phyloP scores from a whole-genome alignment of 2,797 vertebrate genomes.

The Pempheris klunzingeri region DNA sequence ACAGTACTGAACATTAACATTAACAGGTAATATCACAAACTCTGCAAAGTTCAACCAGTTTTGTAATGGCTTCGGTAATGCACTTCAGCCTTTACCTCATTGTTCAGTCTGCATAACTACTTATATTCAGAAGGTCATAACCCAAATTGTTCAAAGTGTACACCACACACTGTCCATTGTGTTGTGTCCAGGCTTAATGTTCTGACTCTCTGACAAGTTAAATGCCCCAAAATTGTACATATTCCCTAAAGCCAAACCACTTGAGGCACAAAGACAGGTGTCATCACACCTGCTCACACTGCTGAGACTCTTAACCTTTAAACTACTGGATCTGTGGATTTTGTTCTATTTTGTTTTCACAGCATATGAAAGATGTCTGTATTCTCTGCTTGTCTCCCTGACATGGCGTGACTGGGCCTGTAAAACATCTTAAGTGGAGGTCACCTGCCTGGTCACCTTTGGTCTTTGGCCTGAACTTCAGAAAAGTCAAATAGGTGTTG shows the following conservation, averaged over 20 bases:
- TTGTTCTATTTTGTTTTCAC: slow-evolving; percentile 19
- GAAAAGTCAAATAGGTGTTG: slow-evolving; percentile 39
- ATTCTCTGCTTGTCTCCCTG: slow-evolving; percentile 20
- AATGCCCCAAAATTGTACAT: background rate
- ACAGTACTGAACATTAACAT: too few species aligned
- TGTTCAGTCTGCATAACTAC: background rate
- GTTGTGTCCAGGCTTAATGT: background rate
- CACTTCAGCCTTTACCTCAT: background rate
- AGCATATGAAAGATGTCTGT: slow-evolving; percentile 6
- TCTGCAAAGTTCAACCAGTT: background rate
- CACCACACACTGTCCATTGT: background rate
- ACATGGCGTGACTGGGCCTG: background rate
- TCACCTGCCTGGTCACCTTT: slow-evolving; percentile 41
- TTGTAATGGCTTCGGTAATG: background rate
- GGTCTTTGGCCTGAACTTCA: slow-evolving; percentile 52
- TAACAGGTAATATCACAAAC: background rate
- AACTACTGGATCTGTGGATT: background rate
- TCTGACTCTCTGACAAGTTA: slow-evolving; percentile 4
- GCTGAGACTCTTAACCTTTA: slow-evolving; percentile 21
- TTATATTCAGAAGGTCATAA: background rate
- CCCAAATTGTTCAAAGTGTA: background rate
- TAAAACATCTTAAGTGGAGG: slow-evolving; percentile 31
- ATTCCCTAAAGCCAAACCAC: background rate
- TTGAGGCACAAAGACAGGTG: slow-evolving; percentile 4
- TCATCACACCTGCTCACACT: slow-evolving; percentile 2